Evolutionary conservation across 2,113 vertebrate species (phyloP).

Genomic region (Nycticorax nycticorax): DNA sequence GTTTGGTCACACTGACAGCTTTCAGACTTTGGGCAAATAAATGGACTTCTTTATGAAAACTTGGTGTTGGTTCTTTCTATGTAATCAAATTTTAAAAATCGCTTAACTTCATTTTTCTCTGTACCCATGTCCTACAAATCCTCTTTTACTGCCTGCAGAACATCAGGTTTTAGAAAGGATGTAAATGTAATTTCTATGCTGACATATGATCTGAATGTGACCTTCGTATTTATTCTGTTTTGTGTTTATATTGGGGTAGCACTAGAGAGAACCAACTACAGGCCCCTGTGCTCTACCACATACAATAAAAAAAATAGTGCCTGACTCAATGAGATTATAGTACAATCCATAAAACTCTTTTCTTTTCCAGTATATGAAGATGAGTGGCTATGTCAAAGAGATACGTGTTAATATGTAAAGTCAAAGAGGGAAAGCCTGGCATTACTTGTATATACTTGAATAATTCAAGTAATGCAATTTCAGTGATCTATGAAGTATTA

Average conservation of each 20-base stretch:
- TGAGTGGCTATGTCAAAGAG: not conserved
- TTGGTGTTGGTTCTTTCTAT: not conserved
- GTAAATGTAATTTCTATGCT: not conserved
- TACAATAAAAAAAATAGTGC: not conserved
- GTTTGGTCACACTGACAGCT: not conserved
- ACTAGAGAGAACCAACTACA: not conserved
- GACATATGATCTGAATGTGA: not conserved
- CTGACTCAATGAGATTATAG: not conserved
- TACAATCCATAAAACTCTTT: not conserved
- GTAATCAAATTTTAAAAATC: not conserved
- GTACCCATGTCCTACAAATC: not conserved
- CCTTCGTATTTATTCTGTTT: not conserved
- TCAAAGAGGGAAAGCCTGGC: not conserved
- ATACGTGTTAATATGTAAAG: not conserved
- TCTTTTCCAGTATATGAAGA: not conserved
- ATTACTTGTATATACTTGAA: not conserved
- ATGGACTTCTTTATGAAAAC: not conserved
- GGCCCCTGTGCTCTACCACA: accelerated
- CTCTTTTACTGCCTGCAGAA: not conserved
- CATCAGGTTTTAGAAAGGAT: not conserved
- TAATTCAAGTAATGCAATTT: not conserved
- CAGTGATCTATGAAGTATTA: not conserved
- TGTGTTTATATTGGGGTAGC: not conserved
- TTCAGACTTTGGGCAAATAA: not conserved
- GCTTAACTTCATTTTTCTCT: not conserved